Evolutionary conservation across 2,797 vertebrate genomes (phyloP), one percentile per base, ranked within the genome.

Genomic region (Enteromius mattozi): DNA sequence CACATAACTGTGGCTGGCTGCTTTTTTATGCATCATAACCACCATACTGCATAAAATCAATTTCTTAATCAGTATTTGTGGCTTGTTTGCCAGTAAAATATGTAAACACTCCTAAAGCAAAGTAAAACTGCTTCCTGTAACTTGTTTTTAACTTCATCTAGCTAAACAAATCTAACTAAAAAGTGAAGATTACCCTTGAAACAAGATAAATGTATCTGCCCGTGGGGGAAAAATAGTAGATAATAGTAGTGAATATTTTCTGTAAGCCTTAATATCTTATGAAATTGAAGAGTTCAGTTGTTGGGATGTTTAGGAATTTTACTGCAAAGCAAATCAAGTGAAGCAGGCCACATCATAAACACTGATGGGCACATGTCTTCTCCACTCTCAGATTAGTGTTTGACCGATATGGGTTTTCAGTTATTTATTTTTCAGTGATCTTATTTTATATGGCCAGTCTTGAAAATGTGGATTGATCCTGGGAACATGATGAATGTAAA

Each of bases 391-490:
- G 13, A 63, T 30, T 35, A 66, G 14, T 2, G 13, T 66, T 35
- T 35, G 65, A 37, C 14, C 2, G 1, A 63, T 30, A 14, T 5
- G 10, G 24, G 1, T 63, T 30, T 27, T 33, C 13, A 65, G 63
- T 8, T 35, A 9, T 35, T 33, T 9, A 19, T 35, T 66, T 17
- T 66, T 66, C 56, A 33, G 14, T 65, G 5, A 27, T 16, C 27
- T 27, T 12, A 27, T 61, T 61, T 61, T 16, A 63, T 63, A 13
- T 27, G 13, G 2, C 6, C 5, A n/a, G 49, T 19, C 27, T 51
- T 33, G 47, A 83, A 87, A 81, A 82, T 13, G 51, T 42, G 54
- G 21, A 70, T 16, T 17, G 49, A 42, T 33, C 47, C 2, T 37
- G 16, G 37, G 30, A 71, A 42, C 30, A 24, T 27, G 37, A 86